These are phyloP conservation scores for Physocephala rufipes DNA, from an alignment of 2,888 invertebrate species.

Conservation along the genomic window DNA sequence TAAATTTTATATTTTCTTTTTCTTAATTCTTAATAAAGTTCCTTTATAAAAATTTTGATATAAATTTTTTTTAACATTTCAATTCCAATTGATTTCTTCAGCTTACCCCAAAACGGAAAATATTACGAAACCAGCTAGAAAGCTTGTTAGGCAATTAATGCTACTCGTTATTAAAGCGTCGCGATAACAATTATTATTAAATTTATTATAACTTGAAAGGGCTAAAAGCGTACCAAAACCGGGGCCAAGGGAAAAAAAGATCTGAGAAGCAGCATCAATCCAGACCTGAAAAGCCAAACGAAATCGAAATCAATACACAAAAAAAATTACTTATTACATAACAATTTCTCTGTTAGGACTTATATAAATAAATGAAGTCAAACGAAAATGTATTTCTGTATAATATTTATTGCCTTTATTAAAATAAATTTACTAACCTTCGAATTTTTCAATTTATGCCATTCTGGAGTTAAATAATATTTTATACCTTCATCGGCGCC, in stretches of 20 bases:
- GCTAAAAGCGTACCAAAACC: constrained; percentile 92
- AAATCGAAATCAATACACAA: too few relatives aligned
- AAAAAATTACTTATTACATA: not conserved
- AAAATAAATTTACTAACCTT: constrained; percentile 69
- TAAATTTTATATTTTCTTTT: not conserved
- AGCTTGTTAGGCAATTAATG: constrained; percentile 92
- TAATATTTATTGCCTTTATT: too few relatives aligned
- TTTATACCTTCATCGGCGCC: constrained; percentile 86
- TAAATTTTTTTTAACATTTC: not conserved
- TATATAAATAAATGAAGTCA: not conserved
- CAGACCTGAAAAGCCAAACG: constrained; percentile 82
- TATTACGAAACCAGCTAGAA: constrained; percentile 92
- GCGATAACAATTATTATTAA: constrained; percentile 89
- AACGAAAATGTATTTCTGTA: too few relatives aligned
- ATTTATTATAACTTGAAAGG: constrained; percentile 92
- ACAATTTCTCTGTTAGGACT: not conserved
- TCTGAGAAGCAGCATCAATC: constrained; percentile 94
- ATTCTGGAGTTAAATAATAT: constrained; percentile 89
- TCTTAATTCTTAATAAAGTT: not conserved
- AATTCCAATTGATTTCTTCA: not conserved
- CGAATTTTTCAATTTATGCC: constrained; percentile 82
- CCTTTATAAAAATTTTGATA: not conserved
- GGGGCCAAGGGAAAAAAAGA: constrained; percentile 92
- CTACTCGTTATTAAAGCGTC: constrained; percentile 90
- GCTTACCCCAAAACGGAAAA: constrained; percentile 87